These are phyloP conservation scores for Ciconia nigra DNA, from an alignment of 2,797 vertebrate species.

Conservation along the genomic window DNA sequence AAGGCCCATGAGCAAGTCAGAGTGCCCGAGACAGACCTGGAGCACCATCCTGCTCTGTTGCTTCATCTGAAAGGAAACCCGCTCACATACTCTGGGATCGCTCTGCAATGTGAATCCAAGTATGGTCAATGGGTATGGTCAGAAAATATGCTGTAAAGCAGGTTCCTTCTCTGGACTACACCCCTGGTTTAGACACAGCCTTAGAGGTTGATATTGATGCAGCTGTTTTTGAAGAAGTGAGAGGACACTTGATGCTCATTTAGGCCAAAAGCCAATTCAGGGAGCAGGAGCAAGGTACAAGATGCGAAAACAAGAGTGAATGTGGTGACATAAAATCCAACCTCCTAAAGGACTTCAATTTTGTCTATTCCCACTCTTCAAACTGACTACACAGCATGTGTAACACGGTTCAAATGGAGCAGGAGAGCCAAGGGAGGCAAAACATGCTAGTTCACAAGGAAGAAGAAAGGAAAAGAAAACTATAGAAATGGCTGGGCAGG, in stretches of 20 bases:
- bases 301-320: not conserved
- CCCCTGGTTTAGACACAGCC: not conserved
- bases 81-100: fast-evolving
- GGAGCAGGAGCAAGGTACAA: not conserved
- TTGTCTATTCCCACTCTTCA: not conserved
- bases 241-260: not conserved
- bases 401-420: not conserved
- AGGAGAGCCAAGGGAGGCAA: not conserved
- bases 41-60: not conserved
- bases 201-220: not conserved
- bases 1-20: not conserved
- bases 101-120: not conserved
- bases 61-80: not conserved
- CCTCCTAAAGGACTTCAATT: not conserved
- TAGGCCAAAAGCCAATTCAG: not conserved
- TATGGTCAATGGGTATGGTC: not conserved
- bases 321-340: not conserved
- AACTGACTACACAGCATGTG: not conserved
- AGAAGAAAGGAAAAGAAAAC: not conserved
- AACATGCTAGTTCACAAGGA: not conserved
- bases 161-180: not conserved
- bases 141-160: not conserved
- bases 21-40: not conserved
- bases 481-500: not conserved
- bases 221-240: not conserved